Evolutionary conservation across 2,113 vertebrate genomes (phyloP), one percentile per base, ranked within the genome.

Genomic region (Craseonycteris thonglongyai): DNA sequence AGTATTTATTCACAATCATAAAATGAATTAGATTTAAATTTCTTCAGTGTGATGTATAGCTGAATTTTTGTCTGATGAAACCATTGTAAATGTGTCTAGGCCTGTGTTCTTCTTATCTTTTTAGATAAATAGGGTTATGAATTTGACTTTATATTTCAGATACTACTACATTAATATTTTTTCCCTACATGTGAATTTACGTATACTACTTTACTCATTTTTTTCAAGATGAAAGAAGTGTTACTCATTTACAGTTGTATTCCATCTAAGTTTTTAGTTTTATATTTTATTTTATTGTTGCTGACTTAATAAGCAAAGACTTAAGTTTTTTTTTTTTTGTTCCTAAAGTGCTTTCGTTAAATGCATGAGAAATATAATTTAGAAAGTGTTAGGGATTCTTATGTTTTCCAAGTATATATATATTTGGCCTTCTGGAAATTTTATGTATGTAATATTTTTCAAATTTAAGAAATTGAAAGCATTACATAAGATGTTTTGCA

Each of bases 1-100:
- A 89, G 65, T 88, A 78, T 83, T 96, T 89, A 94, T 96, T 97
- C 30, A 93, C 93, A 96, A 91, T 79, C 71, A 40, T 94, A 94
- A 94, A 96, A 26, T 93, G 84, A 92, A 76, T 96, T 95, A 82
- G 69, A 91, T 33, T 51, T 83, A 18, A 88, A 26, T 91, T 95
- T 95, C 45, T n/a, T 82, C 16, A 47, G 68, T 47, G 28, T 88
- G 22, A 22, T 93, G 85, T 94, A 80, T 88, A 94, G 97, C 85
- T 93, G 65, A 93, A 76, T 65, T 88, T 21, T 93, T 88, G 24
- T n/a, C 24, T 88, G 49, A 76, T 95, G 72, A 97, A 95, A 82
- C 86, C 51, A 91, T 95, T 96, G 6, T 92, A 92, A 96, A 90
- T 95, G n/a, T 87, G 16, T 90, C 38, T 86, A 45, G 45, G 22